Evolutionary conservation across 2,113 vertebrate species (phyloP).

Genomic region (Passer domesticus): DNA sequence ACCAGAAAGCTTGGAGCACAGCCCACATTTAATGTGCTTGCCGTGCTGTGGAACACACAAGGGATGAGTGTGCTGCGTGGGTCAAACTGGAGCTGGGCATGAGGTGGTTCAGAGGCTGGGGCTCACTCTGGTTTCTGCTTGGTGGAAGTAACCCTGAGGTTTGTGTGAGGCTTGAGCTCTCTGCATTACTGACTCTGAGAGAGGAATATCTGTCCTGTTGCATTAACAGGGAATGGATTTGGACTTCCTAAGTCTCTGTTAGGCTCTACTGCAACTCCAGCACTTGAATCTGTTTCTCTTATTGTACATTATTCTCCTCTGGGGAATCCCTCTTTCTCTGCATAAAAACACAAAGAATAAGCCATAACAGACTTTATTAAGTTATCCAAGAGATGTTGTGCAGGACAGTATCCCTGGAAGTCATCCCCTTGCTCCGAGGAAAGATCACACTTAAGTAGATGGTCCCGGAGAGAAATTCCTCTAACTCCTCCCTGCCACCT

Average conservation of each 20-base stretch:
- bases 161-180: background rate
- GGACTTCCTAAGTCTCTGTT: background rate
- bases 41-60: background rate
- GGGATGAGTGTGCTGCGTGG: background rate
- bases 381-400: constrained; percentile 6
- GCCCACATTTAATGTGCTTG: background rate
- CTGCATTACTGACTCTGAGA: background rate
- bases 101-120: background rate
- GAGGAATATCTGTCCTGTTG: background rate
- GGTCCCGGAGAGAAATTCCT: constrained; percentile 9
- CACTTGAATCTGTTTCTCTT: constrained; percentile 19
- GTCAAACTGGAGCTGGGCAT: background rate
- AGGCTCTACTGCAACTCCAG: background rate
- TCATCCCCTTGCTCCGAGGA: background rate
- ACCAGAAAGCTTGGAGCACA: background rate
- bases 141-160: background rate
- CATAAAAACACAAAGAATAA: background rate
- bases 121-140: background rate
- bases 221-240: background rate
- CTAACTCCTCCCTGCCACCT: background rate
- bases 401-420: constrained; percentile 29
- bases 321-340: background rate
- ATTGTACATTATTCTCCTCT: constrained; percentile 2
- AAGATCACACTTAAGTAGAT: constrained; percentile 8
- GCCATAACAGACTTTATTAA: constrained; percentile 7